phyloP scores from a whole-genome alignment of 2,888 invertebrate genomes.

The Cheilosia vernalis region DNA sequence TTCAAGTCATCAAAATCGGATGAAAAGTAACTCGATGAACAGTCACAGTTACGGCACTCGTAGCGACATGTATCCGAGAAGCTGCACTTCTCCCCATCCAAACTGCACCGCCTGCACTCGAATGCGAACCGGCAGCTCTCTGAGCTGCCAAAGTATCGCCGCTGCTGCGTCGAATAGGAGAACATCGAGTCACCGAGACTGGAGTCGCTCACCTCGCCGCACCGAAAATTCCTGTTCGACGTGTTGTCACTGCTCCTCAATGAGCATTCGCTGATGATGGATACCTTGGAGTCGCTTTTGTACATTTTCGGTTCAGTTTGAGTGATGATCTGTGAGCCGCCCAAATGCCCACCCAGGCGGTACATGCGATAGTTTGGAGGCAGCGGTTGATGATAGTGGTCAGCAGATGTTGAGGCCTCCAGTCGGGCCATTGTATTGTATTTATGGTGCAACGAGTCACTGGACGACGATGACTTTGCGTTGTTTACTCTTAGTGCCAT shows the following conservation, averaged over 20 bases:
- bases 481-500: constrained; percentile 76
- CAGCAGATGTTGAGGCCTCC: constrained; percentile 78
- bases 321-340: constrained; percentile 81
- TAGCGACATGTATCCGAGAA: constrained; percentile 83
- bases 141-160: constrained; percentile 82
- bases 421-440: constrained; percentile 81
- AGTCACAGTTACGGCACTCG: constrained; percentile 83
- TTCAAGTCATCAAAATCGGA: constrained; percentile 83
- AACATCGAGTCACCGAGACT: constrained; percentile 81
- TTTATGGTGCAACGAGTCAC: constrained; percentile 82
- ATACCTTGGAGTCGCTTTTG: constrained; percentile 83
- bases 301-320: constrained; percentile 82
- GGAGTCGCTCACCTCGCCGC: constrained; percentile 81
- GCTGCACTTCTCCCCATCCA: constrained; percentile 82
- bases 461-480: constrained; percentile 83
- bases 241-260: constrained; percentile 82
- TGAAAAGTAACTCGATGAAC: constrained; percentile 83
- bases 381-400: constrained; percentile 75
- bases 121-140: constrained; percentile 83
- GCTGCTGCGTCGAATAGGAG: constrained; percentile 79
- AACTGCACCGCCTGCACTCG: constrained; percentile 82
- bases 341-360: constrained; percentile 80
- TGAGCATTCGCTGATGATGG: constrained; percentile 82
- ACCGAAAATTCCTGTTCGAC: constrained; percentile 76
- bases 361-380: constrained; percentile 77